phyloP scores from a whole-genome alignment of 2,113 vertebrate species.

The Pyrgilauda ruficollis region DNA sequence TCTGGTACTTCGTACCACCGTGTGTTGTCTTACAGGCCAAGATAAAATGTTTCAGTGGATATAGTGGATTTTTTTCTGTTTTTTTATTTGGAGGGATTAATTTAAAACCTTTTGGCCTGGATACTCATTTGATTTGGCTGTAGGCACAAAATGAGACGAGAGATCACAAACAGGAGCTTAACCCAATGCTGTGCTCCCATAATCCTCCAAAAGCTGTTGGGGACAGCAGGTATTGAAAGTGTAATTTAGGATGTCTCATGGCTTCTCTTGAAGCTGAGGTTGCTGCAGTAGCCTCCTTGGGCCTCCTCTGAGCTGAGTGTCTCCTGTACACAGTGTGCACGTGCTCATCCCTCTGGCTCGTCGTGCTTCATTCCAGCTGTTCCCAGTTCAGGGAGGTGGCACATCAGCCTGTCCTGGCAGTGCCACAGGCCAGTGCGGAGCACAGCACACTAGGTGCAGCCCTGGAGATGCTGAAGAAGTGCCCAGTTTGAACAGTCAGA shows the following conservation, averaged over 20 bases:
- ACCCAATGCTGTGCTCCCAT: not conserved
- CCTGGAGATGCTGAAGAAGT: not conserved
- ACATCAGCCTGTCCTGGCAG: not conserved
- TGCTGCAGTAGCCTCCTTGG: not conserved
- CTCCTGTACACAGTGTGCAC: accelerated
- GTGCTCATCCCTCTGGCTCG: not conserved
- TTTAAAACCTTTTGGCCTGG: constrained; percentile 34
- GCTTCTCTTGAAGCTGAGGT: not conserved
- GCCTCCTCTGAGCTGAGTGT: not conserved
- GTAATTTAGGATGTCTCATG: not conserved
- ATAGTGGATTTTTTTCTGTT: not conserved
- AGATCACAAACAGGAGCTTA: not conserved
- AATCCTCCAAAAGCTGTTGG: constrained; percentile 8
- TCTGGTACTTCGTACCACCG: accelerated
- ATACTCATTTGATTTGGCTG: not conserved
- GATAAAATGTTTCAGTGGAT: not conserved
- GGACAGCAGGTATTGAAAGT: not conserved
- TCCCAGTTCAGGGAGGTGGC: not conserved
- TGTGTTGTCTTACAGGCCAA: not conserved
- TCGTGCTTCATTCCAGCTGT: not conserved
- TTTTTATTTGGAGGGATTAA: not conserved
- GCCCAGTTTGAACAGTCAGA: not conserved
- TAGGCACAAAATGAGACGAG: not conserved
- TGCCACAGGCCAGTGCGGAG: not conserved
- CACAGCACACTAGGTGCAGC: not conserved